Evolutionary conservation across 2,113 vertebrate species (phyloP).

Genomic region (Turdus rufiventris): DNA sequence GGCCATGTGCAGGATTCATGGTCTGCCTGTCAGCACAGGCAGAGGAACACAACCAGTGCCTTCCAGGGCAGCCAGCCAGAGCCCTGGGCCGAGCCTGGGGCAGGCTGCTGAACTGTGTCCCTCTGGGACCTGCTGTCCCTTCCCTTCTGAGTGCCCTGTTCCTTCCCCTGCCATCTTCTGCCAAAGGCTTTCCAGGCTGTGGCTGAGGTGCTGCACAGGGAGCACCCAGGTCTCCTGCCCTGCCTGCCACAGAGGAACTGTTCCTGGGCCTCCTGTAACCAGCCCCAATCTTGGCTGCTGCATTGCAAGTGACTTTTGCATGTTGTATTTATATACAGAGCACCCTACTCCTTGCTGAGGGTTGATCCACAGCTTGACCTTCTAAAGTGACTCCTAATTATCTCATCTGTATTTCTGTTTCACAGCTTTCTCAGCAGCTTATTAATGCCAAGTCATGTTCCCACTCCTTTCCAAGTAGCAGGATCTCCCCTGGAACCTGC

Average conservation of each 20-base stretch:
- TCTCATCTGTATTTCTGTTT: not conserved
- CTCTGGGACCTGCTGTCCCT: not conserved
- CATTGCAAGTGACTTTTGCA: not conserved
- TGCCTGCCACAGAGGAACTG: not conserved
- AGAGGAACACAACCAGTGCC: fast-evolving
- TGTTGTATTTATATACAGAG: not conserved
- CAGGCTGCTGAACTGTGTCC: not conserved
- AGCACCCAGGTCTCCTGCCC: not conserved
- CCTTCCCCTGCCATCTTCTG: not conserved
- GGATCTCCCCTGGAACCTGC: not conserved
- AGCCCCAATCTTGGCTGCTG: not conserved
- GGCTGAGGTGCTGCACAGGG: not conserved
- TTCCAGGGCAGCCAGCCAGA: not conserved
- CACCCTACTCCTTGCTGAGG: not conserved
- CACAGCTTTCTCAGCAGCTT: not conserved
- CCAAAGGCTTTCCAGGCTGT: not conserved
- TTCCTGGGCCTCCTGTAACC: not conserved
- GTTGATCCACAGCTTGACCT: not conserved
- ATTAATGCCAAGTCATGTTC: not conserved
- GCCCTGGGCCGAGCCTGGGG: not conserved
- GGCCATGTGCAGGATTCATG: fast-evolving
- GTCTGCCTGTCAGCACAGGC: not conserved
- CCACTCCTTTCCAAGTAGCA: not conserved
- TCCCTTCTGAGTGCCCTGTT: not conserved
- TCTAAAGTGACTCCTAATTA: not conserved